Conservation (phyloP, 2,113 vertebrate species). For the Urocitellus parryii region DNA sequence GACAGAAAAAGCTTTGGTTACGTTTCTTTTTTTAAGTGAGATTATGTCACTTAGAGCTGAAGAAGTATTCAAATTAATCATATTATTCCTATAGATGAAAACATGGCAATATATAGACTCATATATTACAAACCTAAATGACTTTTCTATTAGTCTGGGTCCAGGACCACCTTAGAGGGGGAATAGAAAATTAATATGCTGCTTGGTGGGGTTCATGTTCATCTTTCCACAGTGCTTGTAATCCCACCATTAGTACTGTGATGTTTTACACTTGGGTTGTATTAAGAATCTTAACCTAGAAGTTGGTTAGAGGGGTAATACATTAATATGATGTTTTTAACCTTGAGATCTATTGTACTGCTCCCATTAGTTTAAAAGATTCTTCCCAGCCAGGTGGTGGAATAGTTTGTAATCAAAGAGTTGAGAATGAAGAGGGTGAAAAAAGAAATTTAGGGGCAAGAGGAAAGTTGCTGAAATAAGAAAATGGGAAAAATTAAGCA, state of each 20-base stretch:
- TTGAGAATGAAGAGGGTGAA: not conserved
- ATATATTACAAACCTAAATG: not conserved
- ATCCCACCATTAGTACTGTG: too few relatives aligned
- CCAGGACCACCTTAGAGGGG: not conserved
- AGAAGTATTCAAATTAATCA: not conserved
- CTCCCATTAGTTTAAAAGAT: slow-evolving; percentile 18
- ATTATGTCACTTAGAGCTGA: not conserved
- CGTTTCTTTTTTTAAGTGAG: too few relatives aligned
- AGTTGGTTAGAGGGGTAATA: not conserved
- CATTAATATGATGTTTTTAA: not conserved
- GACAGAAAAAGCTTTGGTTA: not conserved
- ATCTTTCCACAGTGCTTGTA: not conserved
- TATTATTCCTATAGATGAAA: not conserved
- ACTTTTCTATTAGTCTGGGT: not conserved
- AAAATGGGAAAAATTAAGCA: not conserved
- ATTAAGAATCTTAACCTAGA: not conserved
- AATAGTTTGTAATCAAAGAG: not conserved
- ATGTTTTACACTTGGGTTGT: not conserved
- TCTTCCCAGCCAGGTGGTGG: not conserved
- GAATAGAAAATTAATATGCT: not conserved
- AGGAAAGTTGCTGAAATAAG: not conserved
- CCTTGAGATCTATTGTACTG: not conserved
- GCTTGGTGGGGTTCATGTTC: not conserved
- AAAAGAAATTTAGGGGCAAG: not conserved
- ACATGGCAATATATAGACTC: not conserved